Evolutionary conservation across 1,140 invertebrate genomes (phyloP).

Genomic region (Odontomachus brunneus): DNA sequence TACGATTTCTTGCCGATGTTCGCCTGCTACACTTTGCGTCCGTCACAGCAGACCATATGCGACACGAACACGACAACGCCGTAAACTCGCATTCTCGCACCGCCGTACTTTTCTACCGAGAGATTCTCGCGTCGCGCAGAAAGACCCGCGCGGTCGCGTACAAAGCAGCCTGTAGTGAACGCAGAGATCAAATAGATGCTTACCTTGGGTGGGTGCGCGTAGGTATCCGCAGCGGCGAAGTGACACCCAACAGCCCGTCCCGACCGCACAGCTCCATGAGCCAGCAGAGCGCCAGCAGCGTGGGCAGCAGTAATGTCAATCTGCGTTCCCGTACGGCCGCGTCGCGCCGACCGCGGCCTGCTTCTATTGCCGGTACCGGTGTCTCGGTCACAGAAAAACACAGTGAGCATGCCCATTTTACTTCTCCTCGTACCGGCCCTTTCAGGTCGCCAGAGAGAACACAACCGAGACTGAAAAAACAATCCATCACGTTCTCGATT

Average conservation of each 20-base stretch:
- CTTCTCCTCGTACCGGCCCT: constrained; percentile 50
- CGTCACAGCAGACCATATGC: constrained; percentile 6
- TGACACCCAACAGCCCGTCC: constrained; percentile 90
- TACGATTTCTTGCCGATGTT: constrained; percentile 28
- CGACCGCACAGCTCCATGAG: constrained; percentile 93
- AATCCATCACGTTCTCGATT: neutral
- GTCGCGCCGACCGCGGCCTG: constrained; percentile 90
- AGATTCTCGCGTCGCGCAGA: neutral
- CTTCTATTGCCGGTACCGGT: constrained; percentile 94
- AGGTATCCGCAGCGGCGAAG: constrained; percentile 90
- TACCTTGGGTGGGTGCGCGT: constrained; percentile 78
- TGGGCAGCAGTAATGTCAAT: constrained; percentile 86
- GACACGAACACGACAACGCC: constrained; percentile 22
- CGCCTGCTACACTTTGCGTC: constrained; percentile 36
- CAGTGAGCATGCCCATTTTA: constrained; percentile 83
- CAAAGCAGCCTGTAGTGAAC: constrained; percentile 44
- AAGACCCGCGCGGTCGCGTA: constrained; percentile 46
- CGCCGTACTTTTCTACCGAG: constrained; percentile 13
- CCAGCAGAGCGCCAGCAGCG: constrained; percentile 88
- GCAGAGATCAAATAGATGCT: constrained; percentile 70
- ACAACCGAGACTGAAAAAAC: neutral
- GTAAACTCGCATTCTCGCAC: constrained; percentile 22
- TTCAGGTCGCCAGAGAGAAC: neutral
- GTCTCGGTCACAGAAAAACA: constrained; percentile 88
- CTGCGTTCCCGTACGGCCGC: constrained; percentile 86